Evolutionary conservation across 1,140 invertebrate species (phyloP).

Genomic region (Maniola jurtina): DNA sequence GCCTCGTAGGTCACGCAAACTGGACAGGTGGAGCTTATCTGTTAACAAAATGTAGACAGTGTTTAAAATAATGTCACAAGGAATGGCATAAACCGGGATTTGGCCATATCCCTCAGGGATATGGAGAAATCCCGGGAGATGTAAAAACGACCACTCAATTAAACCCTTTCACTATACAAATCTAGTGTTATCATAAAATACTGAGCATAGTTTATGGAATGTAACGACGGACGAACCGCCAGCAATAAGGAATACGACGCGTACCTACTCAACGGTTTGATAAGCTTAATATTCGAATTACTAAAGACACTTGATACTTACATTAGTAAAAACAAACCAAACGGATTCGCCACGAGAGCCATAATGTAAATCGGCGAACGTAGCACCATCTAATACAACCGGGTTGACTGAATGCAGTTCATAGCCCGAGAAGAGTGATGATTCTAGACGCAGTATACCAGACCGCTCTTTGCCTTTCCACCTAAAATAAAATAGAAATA

Average conservation of each 20-base stretch:
- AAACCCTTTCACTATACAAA: too few relatives aligned
- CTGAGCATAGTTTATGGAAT: too few relatives aligned
- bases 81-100: too few relatives aligned
- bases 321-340: constrained; percentile 83
- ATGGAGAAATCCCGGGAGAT: too few relatives aligned
- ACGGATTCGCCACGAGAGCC: constrained; percentile 80
- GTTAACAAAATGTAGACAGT: constrained; percentile 29
- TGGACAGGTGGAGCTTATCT: constrained; percentile 79
- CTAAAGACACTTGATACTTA: too few relatives aligned
- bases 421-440: constrained; percentile 82
- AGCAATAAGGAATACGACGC: too few relatives aligned
- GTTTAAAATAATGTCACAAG: background rate
- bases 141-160: too few relatives aligned
- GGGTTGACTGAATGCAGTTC: constrained; percentile 77
- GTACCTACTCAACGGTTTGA: too few relatives aligned
- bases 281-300: too few relatives aligned
- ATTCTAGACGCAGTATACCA: constrained; percentile 80
- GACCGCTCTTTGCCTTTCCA: constrained; percentile 81
- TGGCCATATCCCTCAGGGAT: too few relatives aligned
- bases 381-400: constrained; percentile 72
- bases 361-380: constrained; percentile 79
- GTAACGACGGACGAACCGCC: too few relatives aligned
- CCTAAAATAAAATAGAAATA: constrained; percentile 48
- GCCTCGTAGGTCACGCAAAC: constrained; percentile 81
- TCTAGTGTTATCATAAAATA: too few relatives aligned